phyloP scores from a whole-genome alignment of 2,888 invertebrate genomes.

The Syrista parreyssii region DNA sequence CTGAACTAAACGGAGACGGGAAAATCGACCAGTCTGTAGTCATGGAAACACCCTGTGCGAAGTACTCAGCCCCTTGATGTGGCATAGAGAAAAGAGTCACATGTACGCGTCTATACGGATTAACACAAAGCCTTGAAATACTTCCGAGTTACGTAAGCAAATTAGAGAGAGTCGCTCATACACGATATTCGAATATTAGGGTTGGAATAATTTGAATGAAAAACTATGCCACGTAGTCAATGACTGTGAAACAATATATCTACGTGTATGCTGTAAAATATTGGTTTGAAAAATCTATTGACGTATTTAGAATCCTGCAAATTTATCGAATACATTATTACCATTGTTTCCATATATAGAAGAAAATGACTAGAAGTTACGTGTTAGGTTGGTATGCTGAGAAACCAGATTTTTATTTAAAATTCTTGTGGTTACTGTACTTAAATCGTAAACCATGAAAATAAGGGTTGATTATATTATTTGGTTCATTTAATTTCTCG shows the following conservation, averaged over 20 bases:
- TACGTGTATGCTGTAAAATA: not conserved
- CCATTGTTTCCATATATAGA: not conserved
- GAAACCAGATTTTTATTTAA: not conserved
- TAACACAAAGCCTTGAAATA: not conserved
- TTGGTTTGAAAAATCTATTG: not conserved
- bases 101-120: not conserved
- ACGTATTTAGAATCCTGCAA: not conserved
- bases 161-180: not conserved
- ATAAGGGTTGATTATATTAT: not conserved
- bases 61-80: not conserved
- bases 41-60: constrained; percentile 44
- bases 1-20: constrained; percentile 30
- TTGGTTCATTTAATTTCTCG: not conserved
- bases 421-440: not conserved
- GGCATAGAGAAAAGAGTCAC: not conserved
- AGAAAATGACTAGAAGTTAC: not conserved
- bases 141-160: not conserved
- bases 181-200: not conserved
- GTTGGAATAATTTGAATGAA: not conserved
- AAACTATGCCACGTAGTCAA: not conserved
- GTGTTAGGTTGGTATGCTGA: not conserved
- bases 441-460: not conserved
- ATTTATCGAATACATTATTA: not conserved
- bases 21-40: constrained; percentile 58
- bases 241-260: not conserved